Base-by-base conservation (phyloP, 2,888 invertebrate genomes). In the Eumerus sabulonum region DNA sequence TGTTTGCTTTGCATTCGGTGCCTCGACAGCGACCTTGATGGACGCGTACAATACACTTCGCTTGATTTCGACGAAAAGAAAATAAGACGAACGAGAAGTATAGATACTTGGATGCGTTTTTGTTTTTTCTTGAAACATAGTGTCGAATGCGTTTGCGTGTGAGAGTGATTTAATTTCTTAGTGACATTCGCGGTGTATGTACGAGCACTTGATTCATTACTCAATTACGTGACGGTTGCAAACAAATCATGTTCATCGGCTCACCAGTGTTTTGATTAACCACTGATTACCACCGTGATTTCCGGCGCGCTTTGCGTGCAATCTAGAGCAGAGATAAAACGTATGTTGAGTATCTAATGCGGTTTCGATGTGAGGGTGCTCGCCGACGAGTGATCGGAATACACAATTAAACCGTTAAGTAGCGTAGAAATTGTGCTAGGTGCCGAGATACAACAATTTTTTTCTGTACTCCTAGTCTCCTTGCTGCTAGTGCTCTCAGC, bases 11-110 rank as follows among this genome's bases (percentile, higher is more conserved):
- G 83, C 85, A 85, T 84, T 88, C 87, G 87, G 88, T 87, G 85
- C 85, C 84, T 84, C 86, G 87, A 86, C 86, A 87, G 88, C 88
- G 88, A 88, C 88, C 88, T 88, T 88, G 89, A 87, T 87, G 87
- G 89, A 88, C 88, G 87, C 87, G 84, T 85, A 84, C 82, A 83
- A 77, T 81, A 82, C 82, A 71, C 81, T 71, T 71, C 76, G 81
- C 76, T 81, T 70, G 63, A 48, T 63, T 62, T 64, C 47, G 17
- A 54, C 11, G 17, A 45, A 35, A 3, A 50, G 38, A 59, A 60
- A 51, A 42, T 45, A 40, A n/a, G 11, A n/a, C 11, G 7, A 9
- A 14, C 11, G 17, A 40, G 47, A 56, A 45, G 9, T 44, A 35
- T 56, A 64, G 50, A 42, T 27, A 60, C 53, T 53, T 48, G 50